Evolutionary conservation across 1,140 invertebrate genomes (phyloP).

Genomic region (Bombus waltoni): DNA sequence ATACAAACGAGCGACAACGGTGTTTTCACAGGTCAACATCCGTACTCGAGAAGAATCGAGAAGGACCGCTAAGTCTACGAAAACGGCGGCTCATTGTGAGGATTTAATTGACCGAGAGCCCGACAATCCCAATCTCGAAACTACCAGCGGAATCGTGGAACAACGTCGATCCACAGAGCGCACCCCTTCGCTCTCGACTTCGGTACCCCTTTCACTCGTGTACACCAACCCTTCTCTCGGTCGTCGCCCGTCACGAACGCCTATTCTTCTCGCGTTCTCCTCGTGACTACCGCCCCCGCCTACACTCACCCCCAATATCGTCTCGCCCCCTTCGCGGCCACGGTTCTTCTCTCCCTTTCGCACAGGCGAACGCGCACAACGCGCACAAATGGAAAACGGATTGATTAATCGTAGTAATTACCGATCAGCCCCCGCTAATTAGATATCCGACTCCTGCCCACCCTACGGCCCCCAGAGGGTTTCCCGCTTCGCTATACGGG

Average conservation of each 20-base stretch:
- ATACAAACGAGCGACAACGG: neutral
- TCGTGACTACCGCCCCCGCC: slow-evolving; percentile 1
- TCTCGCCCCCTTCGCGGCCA: slow-evolving; percentile 52
- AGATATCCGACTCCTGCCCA: slow-evolving; percentile 81
- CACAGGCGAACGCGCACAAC: slow-evolving; percentile 48
- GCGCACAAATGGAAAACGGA: slow-evolving; percentile 83
- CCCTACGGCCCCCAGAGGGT: slow-evolving; percentile 76
- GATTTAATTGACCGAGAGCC: slow-evolving; percentile 64
- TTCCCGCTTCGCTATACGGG: slow-evolving; percentile 69
- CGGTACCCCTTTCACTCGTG: slow-evolving; percentile 35
- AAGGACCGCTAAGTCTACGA: neutral
- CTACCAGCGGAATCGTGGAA: slow-evolving; percentile 56
- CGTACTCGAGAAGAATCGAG: slow-evolving; percentile 14
- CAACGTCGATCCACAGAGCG: slow-evolving; percentile 49
- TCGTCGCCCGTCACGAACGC: slow-evolving; percentile 45
- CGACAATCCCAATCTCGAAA: slow-evolving; percentile 62
- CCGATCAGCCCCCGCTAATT: slow-evolving; percentile 83
- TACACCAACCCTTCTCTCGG: slow-evolving; percentile 30
- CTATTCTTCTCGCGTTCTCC: slow-evolving; percentile 51
- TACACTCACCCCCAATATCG: slow-evolving; percentile 2
- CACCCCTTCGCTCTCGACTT: slow-evolving; percentile 46
- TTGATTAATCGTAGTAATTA: slow-evolving; percentile 84
- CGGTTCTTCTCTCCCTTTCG: slow-evolving; percentile 59
- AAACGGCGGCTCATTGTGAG: slow-evolving; percentile 46
- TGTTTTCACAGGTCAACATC: neutral